These are phyloP conservation scores for Zaprionus camerounensis DNA, from an alignment of 1,140 invertebrate genomes.

Conservation along the genomic window DNA sequence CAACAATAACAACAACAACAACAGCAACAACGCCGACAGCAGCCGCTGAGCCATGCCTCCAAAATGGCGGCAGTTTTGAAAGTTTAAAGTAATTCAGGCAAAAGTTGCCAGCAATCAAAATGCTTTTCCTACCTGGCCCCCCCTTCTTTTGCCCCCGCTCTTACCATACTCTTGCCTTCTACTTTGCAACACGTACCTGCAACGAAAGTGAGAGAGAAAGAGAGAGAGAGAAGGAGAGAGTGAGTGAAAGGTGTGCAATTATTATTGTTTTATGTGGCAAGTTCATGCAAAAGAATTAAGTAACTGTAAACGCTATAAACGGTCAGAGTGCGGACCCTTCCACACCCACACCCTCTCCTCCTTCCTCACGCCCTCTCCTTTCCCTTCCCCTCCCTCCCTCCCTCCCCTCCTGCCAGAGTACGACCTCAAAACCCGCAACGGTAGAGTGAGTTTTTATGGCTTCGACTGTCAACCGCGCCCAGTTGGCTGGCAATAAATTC, in stretches of 20 bases:
- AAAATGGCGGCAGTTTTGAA: constrained; percentile 59
- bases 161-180: constrained; percentile 18
- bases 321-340: constrained; percentile 24
- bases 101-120: constrained; percentile 72
- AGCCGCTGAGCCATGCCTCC: constrained; percentile 25
- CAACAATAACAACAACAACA: constrained; percentile 35
- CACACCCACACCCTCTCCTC: neutral
- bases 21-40: constrained; percentile 32
- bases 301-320: constrained; percentile 79
- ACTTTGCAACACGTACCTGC: constrained; percentile 43
- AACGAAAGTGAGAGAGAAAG: constrained; percentile 28
- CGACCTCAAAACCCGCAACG: constrained; percentile 4
- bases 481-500: constrained; percentile 74
- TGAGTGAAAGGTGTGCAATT: constrained; percentile 61
- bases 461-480: constrained; percentile 74
- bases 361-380: too few relatives aligned
- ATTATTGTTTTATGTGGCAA: constrained; percentile 80
- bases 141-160: constrained; percentile 5
- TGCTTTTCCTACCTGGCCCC: constrained; percentile 57
- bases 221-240: constrained; percentile 16
- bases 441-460: constrained; percentile 69
- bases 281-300: constrained; percentile 80
- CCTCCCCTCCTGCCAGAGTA: neutral
- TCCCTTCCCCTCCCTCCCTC: neutral
- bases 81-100: constrained; percentile 64